Evolutionary conservation across 2,888 invertebrate species (phyloP), one percentile per base, ranked within the genome.

Genomic region (Phengaris alcon): DNA sequence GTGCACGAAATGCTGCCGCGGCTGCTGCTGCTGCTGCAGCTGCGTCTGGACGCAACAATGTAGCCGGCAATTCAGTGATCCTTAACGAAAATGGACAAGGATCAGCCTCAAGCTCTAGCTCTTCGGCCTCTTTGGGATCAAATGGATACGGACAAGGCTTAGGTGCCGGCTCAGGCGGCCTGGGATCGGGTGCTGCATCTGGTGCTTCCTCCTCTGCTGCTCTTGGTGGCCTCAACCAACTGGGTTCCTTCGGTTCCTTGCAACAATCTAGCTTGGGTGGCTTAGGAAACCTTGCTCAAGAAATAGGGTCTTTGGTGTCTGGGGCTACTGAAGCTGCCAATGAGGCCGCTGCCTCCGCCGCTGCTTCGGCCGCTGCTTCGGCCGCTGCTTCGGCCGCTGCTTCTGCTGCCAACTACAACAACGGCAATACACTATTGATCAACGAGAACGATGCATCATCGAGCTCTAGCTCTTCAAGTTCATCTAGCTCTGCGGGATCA

Each of bases 141-240:
- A 35, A 3, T 35, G 35, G 35, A 3, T 35, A 35, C 35, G n/a
- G n/a, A n/a, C 55, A n/a, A 46, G 15, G 69, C 5, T 75, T 68
- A 4, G 75, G 54, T 35, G 22, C 12, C 44, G 15, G 69, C 2
- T 75, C 68, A 4, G 75, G 54, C 13, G 12, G 8, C 55, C 7
- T 35, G 10, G 54, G 54, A 6, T 6, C 3, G 5, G 35, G 22
- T 57, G 12, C 51, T 15, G 57, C 70, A 3, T 74, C 74, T 59
- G 74, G 79, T 51, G 76, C 80, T n/a, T 68, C 78, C 9, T 52
- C 74, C 55, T 68, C 76, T 44, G 46, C 69, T 9, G 68, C 77
- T 9, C 3, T 35, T 51, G 35, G 22, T 12, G 35, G 64, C 22
- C 10, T 57, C 13, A 35, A 44, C n/a, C n/a, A n/a, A 22, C 75